Percentiles rank a stretch among this genome's conserved stretches.
These are phyloP conservation scores for Apeira syringaria DNA, from an alignment of 2,888 invertebrate species.

Conservation along the genomic window DNA sequence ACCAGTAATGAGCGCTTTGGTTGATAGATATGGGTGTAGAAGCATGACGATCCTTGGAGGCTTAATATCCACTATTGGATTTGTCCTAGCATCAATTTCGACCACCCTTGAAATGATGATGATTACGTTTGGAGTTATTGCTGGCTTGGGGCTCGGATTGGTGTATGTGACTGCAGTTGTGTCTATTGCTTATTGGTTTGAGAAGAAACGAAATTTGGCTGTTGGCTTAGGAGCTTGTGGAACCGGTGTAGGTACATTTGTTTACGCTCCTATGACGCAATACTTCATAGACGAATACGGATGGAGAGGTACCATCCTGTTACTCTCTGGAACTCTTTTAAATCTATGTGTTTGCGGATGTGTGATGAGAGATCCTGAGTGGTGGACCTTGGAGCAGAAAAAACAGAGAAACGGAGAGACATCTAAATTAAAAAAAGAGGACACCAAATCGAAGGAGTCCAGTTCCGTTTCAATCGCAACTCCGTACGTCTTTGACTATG, in stretches of 20 bases:
- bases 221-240: slow-evolving; percentile 95
- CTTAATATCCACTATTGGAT: slow-evolving; percentile 88
- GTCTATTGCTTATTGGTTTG: slow-evolving; percentile 96
- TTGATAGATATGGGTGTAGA: slow-evolving; percentile 93
- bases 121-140: slow-evolving; percentile 93
- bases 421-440: slow-evolving; percentile 51
- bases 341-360: slow-evolving; percentile 94
- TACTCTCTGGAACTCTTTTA: slow-evolving; percentile 92
- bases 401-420: slow-evolving; percentile 61
- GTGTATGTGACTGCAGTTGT: slow-evolving; percentile 96
- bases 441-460: slow-evolving; percentile 70
- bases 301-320: slow-evolving; percentile 92
- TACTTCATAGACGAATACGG: slow-evolving; percentile 90
- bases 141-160: slow-evolving; percentile 92
- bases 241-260: slow-evolving; percentile 94
- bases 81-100: slow-evolving; percentile 88
- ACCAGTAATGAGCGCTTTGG: slow-evolving; percentile 92
- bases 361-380: slow-evolving; percentile 94
- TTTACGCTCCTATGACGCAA: slow-evolving; percentile 93
- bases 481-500: slow-evolving; percentile 66
- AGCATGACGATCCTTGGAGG: slow-evolving; percentile 90
- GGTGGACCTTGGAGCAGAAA: slow-evolving; percentile 87
- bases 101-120: slow-evolving; percentile 90
- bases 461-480: slow-evolving; percentile 77
- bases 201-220: slow-evolving; percentile 92